Conservation (phyloP, 2,113 vertebrate species). For the Butorides virescens region DNA sequence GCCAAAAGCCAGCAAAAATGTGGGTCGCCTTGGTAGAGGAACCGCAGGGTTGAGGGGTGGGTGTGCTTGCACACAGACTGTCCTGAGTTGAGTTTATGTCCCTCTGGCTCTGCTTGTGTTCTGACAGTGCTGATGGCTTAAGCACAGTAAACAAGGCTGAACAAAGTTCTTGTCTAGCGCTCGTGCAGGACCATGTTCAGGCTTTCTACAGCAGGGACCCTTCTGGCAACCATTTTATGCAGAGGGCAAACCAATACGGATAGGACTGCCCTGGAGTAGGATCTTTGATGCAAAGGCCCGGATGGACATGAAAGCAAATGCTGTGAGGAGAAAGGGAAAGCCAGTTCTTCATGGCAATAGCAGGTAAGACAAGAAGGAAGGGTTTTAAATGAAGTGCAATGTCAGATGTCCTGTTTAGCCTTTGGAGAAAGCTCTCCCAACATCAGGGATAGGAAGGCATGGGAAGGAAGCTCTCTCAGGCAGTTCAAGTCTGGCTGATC, state of each 20-base stretch:
- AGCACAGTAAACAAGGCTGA: neutral
- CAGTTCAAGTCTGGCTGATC: neutral
- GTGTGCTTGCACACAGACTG: neutral
- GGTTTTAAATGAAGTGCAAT: neutral
- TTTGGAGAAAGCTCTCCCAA: neutral
- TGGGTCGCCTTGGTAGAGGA: neutral
- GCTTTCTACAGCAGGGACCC: neutral
- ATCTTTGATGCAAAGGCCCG: neutral
- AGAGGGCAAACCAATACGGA: neutral
- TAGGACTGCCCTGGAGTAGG: neutral
- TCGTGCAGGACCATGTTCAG: neutral
- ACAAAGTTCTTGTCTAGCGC: neutral
- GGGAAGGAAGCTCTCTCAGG: neutral
- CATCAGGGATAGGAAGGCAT: neutral
- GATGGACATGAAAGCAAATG: neutral
- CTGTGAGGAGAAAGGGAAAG: neutral
- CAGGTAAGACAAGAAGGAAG: neutral
- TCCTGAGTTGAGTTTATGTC: neutral
- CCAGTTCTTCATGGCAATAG: neutral
- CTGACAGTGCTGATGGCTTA: neutral
- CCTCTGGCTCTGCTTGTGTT: neutral
- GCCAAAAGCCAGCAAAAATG: neutral
- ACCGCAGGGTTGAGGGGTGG: neutral
- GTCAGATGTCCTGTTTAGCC: neutral
- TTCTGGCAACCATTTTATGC: neutral